Base-by-base conservation (phyloP, 2,888 invertebrate species). In the Pedicia rivosa region DNA sequence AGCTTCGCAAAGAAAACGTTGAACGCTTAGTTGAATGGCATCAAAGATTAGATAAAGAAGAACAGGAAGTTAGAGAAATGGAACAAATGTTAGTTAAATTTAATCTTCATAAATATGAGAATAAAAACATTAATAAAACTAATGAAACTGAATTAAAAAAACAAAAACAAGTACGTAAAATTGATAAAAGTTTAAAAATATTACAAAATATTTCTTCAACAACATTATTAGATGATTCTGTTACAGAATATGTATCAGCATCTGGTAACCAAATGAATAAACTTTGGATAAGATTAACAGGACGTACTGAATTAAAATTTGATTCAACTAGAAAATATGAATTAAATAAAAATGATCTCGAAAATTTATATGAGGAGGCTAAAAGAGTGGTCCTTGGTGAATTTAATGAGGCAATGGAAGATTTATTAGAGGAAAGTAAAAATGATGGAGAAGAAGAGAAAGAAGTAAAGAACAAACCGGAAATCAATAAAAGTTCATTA, bases 11-110 rank as follows among this genome's bases (percentile, higher is more conserved):
- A 35, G 56, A 63, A 47, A 60, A 62, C 44, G 65, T 65, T 25
- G 66, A 68, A 49, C 62, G 62, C 42, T 48, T 68, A 36, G 49
- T 68, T 45, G 54, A 63, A 57, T 68, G 67, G 67, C 66, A 68
- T 52, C 63, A 63, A 43, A 61, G 64, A 37, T 53, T 69, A 19
- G 56, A 67, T 44, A 62, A 64, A 43, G 68, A 68, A 54, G 68
- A 69, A 52, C 57, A 56, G 37, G 62, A 64, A 45, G 63, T 69
- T 24, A 48, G 56, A 34, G 60, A 64, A 47, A 50, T 68, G 47
- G 68, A 68, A 51, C 52, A 52, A 42, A 56, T 57, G 41, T 40
- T 56, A 12, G 43, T 48, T 26, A 37, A 42, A 15, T 46, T 43
- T 24, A 51, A 51, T 22, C 19, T 44, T 47, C 50, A 47, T 45